These are phyloP conservation scores for Sarotherodon lohbergeri DNA, from an alignment of 2,113 vertebrate species.

Conservation along the genomic window DNA sequence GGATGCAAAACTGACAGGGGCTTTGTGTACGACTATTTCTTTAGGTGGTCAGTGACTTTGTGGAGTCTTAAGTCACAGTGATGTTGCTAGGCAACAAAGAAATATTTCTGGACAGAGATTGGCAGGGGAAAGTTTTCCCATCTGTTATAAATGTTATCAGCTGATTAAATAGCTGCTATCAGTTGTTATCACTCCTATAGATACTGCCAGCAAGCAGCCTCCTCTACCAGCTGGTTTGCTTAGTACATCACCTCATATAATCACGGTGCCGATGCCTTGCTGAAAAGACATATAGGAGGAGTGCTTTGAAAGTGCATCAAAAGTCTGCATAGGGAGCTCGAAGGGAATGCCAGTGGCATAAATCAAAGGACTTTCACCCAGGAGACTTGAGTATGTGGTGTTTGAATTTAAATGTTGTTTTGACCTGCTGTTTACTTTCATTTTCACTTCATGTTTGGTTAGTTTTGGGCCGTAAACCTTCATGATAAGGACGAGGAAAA, in stretches of 20 bases:
- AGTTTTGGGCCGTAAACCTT: neutral
- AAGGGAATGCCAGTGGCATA: neutral
- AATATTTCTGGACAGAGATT: neutral
- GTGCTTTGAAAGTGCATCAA: neutral
- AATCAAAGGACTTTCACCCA: neutral
- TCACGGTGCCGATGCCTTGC: neutral
- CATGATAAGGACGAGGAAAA: neutral
- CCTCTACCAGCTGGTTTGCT: neutral
- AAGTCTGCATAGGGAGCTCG: neutral
- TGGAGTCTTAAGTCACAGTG: neutral
- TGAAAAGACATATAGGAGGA: neutral
- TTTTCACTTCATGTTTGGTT: neutral
- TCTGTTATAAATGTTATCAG: neutral
- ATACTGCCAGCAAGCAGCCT: neutral
- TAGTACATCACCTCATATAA: neutral
- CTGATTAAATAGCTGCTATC: neutral
- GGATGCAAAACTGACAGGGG: neutral
- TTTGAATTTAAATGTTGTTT: neutral
- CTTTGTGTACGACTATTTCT: neutral
- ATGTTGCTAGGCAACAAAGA: neutral
- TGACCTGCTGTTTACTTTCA: neutral
- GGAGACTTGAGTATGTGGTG: neutral
- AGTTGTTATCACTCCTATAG: neutral
- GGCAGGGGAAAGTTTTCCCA: neutral
- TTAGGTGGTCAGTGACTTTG: neutral